Conservation (phyloP, 1,140 invertebrate species). For the Ceratina australensis region DNA sequence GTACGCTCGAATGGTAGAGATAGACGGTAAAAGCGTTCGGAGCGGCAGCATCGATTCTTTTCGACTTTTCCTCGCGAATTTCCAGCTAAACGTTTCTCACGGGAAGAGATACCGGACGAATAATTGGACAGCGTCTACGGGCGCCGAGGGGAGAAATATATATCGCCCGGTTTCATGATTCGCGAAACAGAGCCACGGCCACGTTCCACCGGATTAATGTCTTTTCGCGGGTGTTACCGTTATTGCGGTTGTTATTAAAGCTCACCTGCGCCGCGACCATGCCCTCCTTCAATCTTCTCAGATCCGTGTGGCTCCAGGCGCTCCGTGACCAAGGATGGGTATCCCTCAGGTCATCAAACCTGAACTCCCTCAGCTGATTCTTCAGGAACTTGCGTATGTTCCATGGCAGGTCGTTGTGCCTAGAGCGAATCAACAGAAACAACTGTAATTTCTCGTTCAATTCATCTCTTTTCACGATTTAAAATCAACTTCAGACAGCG, state of each 20-base stretch:
- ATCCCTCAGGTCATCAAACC: conserved; percentile 87
- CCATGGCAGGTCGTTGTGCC: conserved; percentile 95
- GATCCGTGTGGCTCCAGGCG: conserved; percentile 91
- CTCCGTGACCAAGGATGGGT: conserved; percentile 88
- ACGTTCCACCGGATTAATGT: conserved; percentile 16
- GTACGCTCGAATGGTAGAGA: background rate
- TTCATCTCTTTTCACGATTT: too few species aligned
- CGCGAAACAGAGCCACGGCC: background rate
- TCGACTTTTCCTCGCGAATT: conserved; percentile 7
- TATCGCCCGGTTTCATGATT: background rate
- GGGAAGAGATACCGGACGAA: background rate
- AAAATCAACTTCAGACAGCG: too few species aligned
- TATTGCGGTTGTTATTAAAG: conserved; percentile 46
- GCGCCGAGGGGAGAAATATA: background rate
- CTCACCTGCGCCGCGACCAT: conserved; percentile 91
- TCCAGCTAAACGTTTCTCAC: background rate
- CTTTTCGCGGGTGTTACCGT: conserved; percentile 18
- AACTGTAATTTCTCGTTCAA: background rate
- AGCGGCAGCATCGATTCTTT: conserved; percentile 23
- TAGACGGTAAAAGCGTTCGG: conserved; percentile 8
- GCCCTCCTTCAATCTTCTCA: conserved; percentile 88
- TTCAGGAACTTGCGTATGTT: conserved; percentile 92
- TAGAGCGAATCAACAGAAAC: conserved; percentile 77
- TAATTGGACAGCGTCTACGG: conserved; percentile 27
- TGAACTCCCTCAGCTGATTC: conserved; percentile 91